Percentiles rank a stretch among this genome's conserved stretches.
These are phyloP conservation scores for Rhodophaea formosa DNA, from an alignment of 2,888 invertebrate species.

Conservation along the genomic window DNA sequence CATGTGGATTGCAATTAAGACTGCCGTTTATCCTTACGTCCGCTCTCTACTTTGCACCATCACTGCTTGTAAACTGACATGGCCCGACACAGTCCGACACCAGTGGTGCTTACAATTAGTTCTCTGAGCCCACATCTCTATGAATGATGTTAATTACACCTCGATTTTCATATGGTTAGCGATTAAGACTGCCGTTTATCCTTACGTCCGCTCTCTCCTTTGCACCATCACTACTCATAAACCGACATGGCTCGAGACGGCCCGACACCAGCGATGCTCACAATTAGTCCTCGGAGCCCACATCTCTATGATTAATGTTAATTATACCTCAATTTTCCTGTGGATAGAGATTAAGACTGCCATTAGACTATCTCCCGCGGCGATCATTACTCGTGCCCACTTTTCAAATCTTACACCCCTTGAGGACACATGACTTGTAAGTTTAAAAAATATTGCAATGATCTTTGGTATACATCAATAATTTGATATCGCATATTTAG, in stretches of 20 bases:
- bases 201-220: neutral
- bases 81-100: no score
- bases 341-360: slow-evolving; percentile 63
- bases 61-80: no score
- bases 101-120: no score
- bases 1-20: no score
- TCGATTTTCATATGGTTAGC: no score
- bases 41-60: no score
- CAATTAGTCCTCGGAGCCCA: slow-evolving; percentile 62
- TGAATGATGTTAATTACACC: no score
- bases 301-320: slow-evolving; percentile 74
- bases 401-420: slow-evolving; percentile 27
- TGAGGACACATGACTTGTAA: neutral
- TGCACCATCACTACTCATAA: slow-evolving; percentile 23
- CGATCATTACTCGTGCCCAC: slow-evolving; percentile 56
- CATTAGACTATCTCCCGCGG: slow-evolving; percentile 63
- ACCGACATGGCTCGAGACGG: slow-evolving; percentile 23
- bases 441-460: neutral
- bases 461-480: no score
- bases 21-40: no score
- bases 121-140: no score
- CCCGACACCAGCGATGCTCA: slow-evolving; percentile 47
- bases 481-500: no score
- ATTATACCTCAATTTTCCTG: slow-evolving; percentile 67
- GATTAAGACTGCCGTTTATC: neutral